Evolutionary conservation across 2,113 vertebrate species (phyloP).

Genomic region (crab-eating macaque (Macaca fascicularis)): T2T-MFA8v1.1 NC_088381.1:75492001-75492500

Average conservation of each 20-base stretch:
- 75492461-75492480: background rate
- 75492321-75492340: background rate
- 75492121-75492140: background rate
- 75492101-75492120: background rate
- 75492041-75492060: too few relatives aligned
- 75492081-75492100: too few relatives aligned
- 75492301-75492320: background rate
- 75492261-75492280: background rate
- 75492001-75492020: too few relatives aligned
- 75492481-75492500: background rate
- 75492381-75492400: background rate
- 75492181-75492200: background rate
- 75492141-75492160: background rate
- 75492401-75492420: constrained; percentile 51
- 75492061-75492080: too few relatives aligned
- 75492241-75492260: fast-evolving
- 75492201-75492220: background rate
- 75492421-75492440: background rate
- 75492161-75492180: background rate
- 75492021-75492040: too few relatives aligned
- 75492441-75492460: background rate
- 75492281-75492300: background rate
- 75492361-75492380: background rate
- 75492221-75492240: fast-evolving
- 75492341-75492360: constrained; percentile 6